Evolutionary conservation across 2,797 vertebrate species (phyloP), one percentile per base, ranked within the genome.

Genomic region (Lepilemur septentrionalis): DNA sequence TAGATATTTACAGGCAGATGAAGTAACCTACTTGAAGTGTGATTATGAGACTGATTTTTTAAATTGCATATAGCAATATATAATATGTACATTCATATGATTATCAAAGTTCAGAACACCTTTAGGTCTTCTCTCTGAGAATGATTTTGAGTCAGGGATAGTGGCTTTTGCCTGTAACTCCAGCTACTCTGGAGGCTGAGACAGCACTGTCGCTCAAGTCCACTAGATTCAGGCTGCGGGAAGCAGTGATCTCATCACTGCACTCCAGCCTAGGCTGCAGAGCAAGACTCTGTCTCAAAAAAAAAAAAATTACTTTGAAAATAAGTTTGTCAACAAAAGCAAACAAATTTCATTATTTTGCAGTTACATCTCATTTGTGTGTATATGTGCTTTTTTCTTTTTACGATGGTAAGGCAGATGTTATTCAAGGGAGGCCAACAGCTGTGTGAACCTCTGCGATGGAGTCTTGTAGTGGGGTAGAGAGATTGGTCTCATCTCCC

Each of bases 291-390:
- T 65, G 30, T 65, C 32, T 65, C 30, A 25, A n/a, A 65, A 65
- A 23, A 61, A 30, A 63, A n/a, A 69, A 35, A 96, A 88, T 88
- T 93, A 88, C 38, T 79, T 79, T 38, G 23, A 28, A 79, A 73
- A 70, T 52, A 92, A 93, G 23, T 90, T 90, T 70, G 32, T 61
- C 48, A 89, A 30, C 52, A 67, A 94, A 75, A 93, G 41, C 28
- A 22, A 88, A 48, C 25, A 84, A 48, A 86, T 86, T 78, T 78
- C 6, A 52, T 94, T 82, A 89, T 57, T 43, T 81, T 87, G 17
- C 20, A 92, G 22, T 52, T 89, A 1, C 72, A 35, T 95, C 50
- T 80, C 69, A 18, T n/a, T 43, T 80, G 30, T 95, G 50, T 84
- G 48, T n/a, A n/a, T 80, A 11, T 89, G 13, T 75, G 4, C 46